Conservation (phyloP, 2,113 vertebrate species). For the Cyprinus carpio region DNA sequence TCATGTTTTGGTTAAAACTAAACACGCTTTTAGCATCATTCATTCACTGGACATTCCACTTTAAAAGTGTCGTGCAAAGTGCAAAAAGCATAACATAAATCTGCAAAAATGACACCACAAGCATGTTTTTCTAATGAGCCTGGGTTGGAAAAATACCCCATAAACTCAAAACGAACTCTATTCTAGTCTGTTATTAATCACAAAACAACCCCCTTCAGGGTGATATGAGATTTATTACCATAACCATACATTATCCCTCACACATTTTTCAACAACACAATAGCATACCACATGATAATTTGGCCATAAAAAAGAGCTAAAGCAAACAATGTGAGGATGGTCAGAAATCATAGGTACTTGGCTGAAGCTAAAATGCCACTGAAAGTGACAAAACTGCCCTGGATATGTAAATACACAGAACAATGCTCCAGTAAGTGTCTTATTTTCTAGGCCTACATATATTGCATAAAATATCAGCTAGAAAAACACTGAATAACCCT, state of each 20-base stretch:
- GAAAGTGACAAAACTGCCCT: not conserved
- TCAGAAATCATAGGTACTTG: not conserved
- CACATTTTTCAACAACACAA: not conserved
- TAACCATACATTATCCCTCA: not conserved
- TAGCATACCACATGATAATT: not conserved
- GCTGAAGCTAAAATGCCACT: not conserved
- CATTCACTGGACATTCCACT: not conserved
- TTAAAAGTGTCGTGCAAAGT: not conserved
- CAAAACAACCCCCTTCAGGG: not conserved
- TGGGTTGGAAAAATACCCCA: not conserved
- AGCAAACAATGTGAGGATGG: not conserved
- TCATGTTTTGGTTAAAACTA: not conserved
- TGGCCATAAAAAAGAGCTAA: not conserved
- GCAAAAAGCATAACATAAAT: not conserved
- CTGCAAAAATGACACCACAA: not conserved
- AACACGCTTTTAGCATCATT: not conserved
- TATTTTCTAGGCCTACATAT: not conserved
- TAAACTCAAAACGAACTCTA: not conserved
- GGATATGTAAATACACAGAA: not conserved
- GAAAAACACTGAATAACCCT: constrained; percentile 1
- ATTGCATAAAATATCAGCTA: constrained; percentile 5
- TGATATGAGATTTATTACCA: not conserved
- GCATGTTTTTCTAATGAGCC: not conserved
- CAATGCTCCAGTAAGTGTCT: not conserved
- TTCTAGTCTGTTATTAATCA: not conserved